Evolutionary conservation across 2,888 invertebrate genomes (phyloP).

Genomic region (Nephrotoma guestfalica): DNA sequence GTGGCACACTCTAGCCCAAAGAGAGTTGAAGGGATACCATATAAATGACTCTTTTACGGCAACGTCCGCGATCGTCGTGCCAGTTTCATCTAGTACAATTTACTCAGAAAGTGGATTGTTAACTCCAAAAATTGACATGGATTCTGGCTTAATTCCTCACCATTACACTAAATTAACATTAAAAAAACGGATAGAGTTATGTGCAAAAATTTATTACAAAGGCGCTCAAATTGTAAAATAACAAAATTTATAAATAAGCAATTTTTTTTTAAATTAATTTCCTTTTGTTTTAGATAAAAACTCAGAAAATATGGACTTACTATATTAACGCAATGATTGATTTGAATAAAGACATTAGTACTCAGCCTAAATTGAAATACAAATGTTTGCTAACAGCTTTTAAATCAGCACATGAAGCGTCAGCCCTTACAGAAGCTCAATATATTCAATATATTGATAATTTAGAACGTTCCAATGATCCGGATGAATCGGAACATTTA

Average conservation of each 20-base stretch:
- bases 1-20: slow-evolving; percentile 45
- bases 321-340: slow-evolving; percentile 42
- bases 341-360: slow-evolving; percentile 33
- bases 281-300: slow-evolving; percentile 23
- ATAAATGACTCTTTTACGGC: slow-evolving; percentile 17
- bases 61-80: background rate
- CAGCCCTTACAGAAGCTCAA: slow-evolving; percentile 35
- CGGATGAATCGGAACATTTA: background rate
- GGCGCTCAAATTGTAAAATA: slow-evolving; percentile 29
- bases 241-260: background rate
- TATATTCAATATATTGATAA: slow-evolving; percentile 34
- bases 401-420: slow-evolving; percentile 34
- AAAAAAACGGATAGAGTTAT: slow-evolving; percentile 32
- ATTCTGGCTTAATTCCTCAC: background rate
- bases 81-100: background rate
- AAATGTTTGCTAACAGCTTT: slow-evolving; percentile 37
- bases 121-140: background rate
- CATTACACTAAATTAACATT: slow-evolving; percentile 19
- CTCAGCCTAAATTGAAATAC: slow-evolving; percentile 34
- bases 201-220: slow-evolving; percentile 35
- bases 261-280: background rate
- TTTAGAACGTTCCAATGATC: slow-evolving; percentile 11
- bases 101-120: background rate
- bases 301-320: slow-evolving; percentile 38
- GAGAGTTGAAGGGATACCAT: slow-evolving; percentile 37